Evolutionary conservation across 2,888 invertebrate species (phyloP).

Genomic region (Leptopilina myrica): DNA sequence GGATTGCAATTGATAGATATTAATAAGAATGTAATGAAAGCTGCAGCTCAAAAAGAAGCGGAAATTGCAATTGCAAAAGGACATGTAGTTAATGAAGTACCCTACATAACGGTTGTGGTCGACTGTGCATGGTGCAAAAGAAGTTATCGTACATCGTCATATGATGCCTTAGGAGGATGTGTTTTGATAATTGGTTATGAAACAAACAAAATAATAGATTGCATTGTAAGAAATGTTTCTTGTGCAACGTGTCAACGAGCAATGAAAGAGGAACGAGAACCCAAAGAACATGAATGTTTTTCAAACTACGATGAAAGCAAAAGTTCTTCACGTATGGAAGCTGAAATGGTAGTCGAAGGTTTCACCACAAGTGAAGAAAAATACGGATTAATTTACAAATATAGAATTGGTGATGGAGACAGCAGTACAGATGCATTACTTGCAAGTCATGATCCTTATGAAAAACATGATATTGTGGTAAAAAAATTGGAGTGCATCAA

Average conservation of each 20-base stretch:
- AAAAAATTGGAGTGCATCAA: too few relatives aligned
- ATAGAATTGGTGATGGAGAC: too few relatives aligned
- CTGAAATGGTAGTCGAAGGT: too few relatives aligned
- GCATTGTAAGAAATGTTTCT: not conserved
- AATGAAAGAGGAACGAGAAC: not conserved
- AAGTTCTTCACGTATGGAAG: too few relatives aligned
- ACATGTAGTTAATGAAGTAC: not conserved
- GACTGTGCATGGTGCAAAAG: not conserved
- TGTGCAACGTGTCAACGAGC: slow-evolving; percentile 3
- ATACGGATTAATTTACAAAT: too few relatives aligned
- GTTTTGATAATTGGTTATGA: not conserved
- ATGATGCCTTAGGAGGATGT: slow-evolving; percentile 10
- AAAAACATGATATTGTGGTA: too few relatives aligned
- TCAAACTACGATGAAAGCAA: not conserved
- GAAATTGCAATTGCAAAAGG: not conserved
- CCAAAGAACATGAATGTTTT: not conserved
- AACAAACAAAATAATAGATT: not conserved
- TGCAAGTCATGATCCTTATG: too few relatives aligned
- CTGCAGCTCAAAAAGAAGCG: not conserved
- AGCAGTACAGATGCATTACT: too few relatives aligned
- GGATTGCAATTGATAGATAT: not conserved
- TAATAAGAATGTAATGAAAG: slow-evolving; percentile 1
- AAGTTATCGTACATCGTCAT: not conserved
- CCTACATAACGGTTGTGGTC: not conserved
- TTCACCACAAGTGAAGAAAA: too few relatives aligned